Evolutionary conservation across 2,888 invertebrate species (phyloP).

Genomic region (Drosophila villosipedis): DNA sequence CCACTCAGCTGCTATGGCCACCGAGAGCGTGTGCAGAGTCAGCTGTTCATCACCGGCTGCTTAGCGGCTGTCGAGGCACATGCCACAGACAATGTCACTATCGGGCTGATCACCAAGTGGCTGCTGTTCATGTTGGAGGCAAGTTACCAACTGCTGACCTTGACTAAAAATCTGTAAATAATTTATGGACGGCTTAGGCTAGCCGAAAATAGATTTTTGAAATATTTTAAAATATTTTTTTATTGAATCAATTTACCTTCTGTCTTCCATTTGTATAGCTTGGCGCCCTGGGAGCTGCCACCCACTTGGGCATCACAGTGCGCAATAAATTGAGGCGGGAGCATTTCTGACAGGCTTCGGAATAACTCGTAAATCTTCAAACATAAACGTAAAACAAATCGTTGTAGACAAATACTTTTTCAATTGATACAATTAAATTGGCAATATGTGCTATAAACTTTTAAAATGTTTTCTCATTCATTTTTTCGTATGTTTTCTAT

Average conservation of each 20-base stretch:
- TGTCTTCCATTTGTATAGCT: constrained; percentile 52
- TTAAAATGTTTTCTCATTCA: constrained; percentile 17
- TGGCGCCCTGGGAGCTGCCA: constrained; percentile 71
- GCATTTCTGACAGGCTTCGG: constrained; percentile 52
- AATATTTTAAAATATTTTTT: constrained; percentile 14
- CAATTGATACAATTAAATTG: constrained; percentile 34
- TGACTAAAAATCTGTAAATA: constrained; percentile 19
- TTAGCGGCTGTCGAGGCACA: constrained; percentile 67
- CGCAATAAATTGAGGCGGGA: constrained; percentile 80
- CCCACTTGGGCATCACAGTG: constrained; percentile 78
- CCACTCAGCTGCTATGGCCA: constrained; percentile 74
- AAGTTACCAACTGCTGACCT: constrained; percentile 48
- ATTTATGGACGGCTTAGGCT: constrained; percentile 52
- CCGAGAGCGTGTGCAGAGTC: constrained; percentile 44
- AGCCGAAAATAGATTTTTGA: constrained; percentile 43
- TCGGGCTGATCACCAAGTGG: constrained; percentile 80
- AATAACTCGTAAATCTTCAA: constrained; percentile 20
- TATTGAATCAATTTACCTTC: constrained; percentile 19
- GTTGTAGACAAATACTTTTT: constrained; percentile 26
- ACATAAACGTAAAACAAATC: constrained; percentile 24
- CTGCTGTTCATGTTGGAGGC: constrained; percentile 77
- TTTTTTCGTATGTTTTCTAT: constrained; percentile 9
- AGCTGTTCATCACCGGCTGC: constrained; percentile 69
- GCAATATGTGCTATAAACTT: constrained; percentile 36
- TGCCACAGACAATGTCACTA: constrained; percentile 73